Evolutionary conservation across 2,113 vertebrate genomes (phyloP).

Genomic region (Ramphastos sulfuratus): DNA sequence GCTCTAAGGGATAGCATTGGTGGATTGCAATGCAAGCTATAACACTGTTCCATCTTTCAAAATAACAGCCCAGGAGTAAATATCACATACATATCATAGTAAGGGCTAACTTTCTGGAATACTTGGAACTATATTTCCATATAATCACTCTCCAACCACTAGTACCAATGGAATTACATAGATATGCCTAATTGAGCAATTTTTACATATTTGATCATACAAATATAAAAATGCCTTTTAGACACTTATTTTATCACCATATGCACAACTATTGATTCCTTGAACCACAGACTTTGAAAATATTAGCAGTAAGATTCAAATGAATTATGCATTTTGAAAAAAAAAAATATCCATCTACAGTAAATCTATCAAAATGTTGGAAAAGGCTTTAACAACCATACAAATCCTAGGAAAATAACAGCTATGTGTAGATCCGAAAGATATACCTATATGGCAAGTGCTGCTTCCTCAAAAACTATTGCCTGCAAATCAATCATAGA

Average conservation of each 20-base stretch:
- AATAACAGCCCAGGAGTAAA: not conserved
- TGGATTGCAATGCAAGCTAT: not conserved
- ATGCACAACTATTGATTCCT: rapidly evolving
- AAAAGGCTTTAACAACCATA: not conserved
- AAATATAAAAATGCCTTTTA: not conserved
- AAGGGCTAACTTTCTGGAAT: not conserved
- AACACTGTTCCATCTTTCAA: not conserved
- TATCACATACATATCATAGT: not conserved
- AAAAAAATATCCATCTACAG: not conserved
- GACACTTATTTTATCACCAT: not conserved
- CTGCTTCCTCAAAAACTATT: not conserved
- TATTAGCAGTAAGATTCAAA: not conserved
- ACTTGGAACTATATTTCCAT: not conserved
- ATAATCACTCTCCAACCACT: not conserved
- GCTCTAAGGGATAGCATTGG: not conserved
- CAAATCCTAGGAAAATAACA: not conserved
- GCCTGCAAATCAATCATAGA: not conserved
- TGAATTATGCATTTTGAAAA: not conserved
- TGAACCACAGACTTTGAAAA: not conserved
- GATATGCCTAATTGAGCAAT: not conserved
- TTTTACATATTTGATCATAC: not conserved
- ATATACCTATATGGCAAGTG: not conserved
- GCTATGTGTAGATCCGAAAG: not conserved
- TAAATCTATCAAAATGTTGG: not conserved
- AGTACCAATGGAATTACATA: not conserved